Evolutionary conservation across 2,888 invertebrate species (phyloP).

Genomic region (Phaedon cochleariae): DNA sequence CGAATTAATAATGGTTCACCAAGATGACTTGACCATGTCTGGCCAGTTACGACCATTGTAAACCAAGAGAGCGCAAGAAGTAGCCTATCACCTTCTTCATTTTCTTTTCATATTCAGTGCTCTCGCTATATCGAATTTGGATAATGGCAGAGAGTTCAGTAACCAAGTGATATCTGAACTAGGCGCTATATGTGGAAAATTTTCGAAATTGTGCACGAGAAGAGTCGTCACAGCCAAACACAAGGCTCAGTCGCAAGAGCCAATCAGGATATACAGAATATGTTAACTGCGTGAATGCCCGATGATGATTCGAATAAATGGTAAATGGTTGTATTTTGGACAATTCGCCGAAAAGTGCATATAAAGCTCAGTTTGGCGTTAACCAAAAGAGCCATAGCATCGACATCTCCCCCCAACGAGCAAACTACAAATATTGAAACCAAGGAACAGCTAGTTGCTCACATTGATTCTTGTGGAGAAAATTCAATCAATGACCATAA

Average conservation of each 20-base stretch:
- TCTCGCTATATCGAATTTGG: slow-evolving; percentile 48
- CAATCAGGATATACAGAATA: slow-evolving; percentile 50
- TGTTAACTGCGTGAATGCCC: slow-evolving; percentile 48
- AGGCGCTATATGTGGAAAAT: slow-evolving; percentile 42
- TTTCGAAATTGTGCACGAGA: slow-evolving; percentile 46
- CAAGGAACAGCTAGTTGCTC: slow-evolving; percentile 36
- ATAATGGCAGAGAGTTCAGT: slow-evolving; percentile 50
- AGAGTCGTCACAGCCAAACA: slow-evolving; percentile 43
- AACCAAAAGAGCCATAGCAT: slow-evolving; percentile 44
- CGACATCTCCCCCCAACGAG: slow-evolving; percentile 41
- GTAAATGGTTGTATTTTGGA: slow-evolving; percentile 43
- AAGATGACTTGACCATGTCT: too few species aligned
- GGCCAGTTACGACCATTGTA: slow-evolving; percentile 40
- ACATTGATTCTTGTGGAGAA: slow-evolving; percentile 42
- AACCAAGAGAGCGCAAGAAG: slow-evolving; percentile 46
- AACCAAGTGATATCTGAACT: slow-evolving; percentile 44
- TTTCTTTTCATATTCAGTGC: slow-evolving; percentile 50
- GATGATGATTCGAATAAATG: slow-evolving; percentile 48
- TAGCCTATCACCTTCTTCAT: slow-evolving; percentile 42
- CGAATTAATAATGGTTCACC: too few species aligned
- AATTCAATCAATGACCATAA: slow-evolving; percentile 23
- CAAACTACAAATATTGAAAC: slow-evolving; percentile 45
- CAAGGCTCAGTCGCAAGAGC: slow-evolving; percentile 40
- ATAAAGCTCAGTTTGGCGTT: slow-evolving; percentile 47
- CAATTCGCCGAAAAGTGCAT: slow-evolving; percentile 51